phyloP scores from a whole-genome alignment of 2,113 vertebrate species.

The Chamaetylas fuelleborni region DNA sequence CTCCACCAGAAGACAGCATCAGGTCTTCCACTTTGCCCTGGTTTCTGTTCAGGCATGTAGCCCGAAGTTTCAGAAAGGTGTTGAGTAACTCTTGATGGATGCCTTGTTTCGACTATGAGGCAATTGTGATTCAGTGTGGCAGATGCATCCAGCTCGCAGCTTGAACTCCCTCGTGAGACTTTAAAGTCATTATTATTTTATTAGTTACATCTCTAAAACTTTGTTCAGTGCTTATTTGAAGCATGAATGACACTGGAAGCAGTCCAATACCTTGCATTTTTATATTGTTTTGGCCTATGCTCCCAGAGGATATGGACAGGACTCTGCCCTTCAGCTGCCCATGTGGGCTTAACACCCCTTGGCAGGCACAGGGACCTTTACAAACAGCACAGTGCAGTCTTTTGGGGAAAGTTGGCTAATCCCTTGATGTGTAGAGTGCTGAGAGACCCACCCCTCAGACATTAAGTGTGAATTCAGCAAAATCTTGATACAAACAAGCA shows the following conservation, averaged over 20 bases:
- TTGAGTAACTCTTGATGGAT: slow-evolving; percentile 8
- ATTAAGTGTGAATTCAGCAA: neutral
- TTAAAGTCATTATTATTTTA: neutral
- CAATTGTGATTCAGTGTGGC: neutral
- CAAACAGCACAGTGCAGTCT: neutral
- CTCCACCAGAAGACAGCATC: neutral
- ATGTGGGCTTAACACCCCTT: neutral
- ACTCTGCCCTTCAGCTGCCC: neutral
- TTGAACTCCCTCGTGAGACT: neutral
- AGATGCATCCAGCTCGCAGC: neutral
- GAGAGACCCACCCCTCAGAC: neutral
- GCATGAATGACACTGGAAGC: neutral
- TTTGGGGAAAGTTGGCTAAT: neutral
- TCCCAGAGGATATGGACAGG: neutral
- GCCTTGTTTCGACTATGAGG: neutral
- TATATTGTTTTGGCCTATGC: neutral
- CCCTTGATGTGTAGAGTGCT: neutral
- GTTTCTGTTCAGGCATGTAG: neutral
- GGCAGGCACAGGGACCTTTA: neutral
- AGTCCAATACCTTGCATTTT: neutral
- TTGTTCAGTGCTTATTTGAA: neutral
- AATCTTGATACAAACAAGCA: neutral
- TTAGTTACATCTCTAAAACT: neutral
- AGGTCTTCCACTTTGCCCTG: neutral
- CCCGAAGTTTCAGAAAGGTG: neutral